These are phyloP conservation scores for Ciconia maguari DNA, from an alignment of 2,113 vertebrate genomes.

Conservation along the genomic window DNA sequence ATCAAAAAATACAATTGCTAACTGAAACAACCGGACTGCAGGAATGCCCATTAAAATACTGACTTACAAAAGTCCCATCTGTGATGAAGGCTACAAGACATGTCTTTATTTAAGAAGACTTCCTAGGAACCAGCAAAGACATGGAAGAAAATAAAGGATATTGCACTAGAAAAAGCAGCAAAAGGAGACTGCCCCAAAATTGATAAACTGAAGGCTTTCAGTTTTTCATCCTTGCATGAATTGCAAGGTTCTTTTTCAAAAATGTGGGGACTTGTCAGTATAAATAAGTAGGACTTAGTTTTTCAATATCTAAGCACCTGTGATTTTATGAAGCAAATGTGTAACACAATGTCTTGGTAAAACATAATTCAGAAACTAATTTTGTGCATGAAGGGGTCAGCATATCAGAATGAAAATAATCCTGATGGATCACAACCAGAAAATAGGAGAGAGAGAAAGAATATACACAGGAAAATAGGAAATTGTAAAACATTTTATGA, in stretches of 20 bases:
- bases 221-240: not conserved
- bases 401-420: not conserved
- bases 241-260: not conserved
- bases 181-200: not conserved
- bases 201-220: not conserved
- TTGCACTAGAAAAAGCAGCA: not conserved
- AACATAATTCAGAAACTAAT: not conserved
- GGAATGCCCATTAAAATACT: not conserved
- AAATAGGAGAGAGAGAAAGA: not conserved
- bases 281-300: not conserved
- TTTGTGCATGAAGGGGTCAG: not conserved
- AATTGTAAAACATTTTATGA: not conserved
- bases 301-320: not conserved
- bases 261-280: not conserved
- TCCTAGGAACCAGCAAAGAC: not conserved
- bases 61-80: not conserved
- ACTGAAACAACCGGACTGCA: not conserved
- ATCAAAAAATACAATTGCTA: not conserved
- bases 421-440: not conserved
- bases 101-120: not conserved
- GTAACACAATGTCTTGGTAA: accelerated
- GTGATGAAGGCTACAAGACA: not conserved
- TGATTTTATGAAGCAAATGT: not conserved
- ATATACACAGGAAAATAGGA: not conserved
- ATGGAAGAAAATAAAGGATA: not conserved